Evolutionary conservation across 1,140 invertebrate species (phyloP).

Genomic region (Carposina sasakii): DNA sequence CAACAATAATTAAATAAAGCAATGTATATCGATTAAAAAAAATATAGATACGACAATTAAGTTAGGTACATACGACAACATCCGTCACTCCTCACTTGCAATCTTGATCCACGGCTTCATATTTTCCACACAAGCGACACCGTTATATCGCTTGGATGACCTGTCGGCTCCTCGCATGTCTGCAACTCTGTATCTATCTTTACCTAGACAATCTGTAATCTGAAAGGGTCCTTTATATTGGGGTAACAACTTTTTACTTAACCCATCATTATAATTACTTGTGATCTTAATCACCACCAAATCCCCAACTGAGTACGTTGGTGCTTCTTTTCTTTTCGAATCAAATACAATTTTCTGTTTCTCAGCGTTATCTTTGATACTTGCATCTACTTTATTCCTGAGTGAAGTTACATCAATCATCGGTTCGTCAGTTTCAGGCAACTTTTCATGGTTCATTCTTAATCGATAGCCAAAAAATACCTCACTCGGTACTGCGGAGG

Average conservation of each 20-base stretch:
- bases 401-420: not conserved
- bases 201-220: not conserved
- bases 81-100: not conserved
- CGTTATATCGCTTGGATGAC: not conserved
- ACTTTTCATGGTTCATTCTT: not conserved
- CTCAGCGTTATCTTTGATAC: not conserved
- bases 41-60: too few species aligned
- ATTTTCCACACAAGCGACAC: not conserved
- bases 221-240: not conserved
- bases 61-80: too few species aligned
- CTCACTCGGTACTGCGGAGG: not conserved
- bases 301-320: not conserved
- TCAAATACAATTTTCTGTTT: not conserved
- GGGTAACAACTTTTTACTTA: not conserved
- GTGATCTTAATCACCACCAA: not conserved
- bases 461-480: not conserved
- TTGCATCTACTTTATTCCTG: not conserved
- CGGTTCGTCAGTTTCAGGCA: not conserved
- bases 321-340: not conserved
- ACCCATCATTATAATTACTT: not conserved
- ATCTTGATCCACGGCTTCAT: slow-evolving; percentile 2
- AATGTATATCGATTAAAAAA: too few species aligned
- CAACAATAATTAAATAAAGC: too few species aligned
- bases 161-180: not conserved
- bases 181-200: not conserved